phyloP scores from a whole-genome alignment of 2,797 vertebrate species.

The Pseudochromis fuscus region DNA sequence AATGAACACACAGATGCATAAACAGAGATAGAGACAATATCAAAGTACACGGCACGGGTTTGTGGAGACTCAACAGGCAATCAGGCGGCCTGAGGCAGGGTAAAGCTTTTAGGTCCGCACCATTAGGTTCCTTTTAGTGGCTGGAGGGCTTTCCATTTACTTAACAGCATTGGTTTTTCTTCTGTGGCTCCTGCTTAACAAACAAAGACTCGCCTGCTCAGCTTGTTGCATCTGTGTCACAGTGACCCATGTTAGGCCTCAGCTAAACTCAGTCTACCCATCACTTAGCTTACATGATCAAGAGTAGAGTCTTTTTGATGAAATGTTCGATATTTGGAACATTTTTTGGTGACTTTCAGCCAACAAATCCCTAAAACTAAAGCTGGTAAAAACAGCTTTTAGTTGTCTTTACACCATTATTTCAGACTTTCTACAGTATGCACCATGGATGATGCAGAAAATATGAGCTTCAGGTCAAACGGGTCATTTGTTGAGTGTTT shows the following conservation, averaged over 20 bases:
- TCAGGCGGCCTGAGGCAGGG: constrained; percentile 18
- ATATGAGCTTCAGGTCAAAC: background rate
- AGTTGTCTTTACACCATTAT: too few relatives aligned
- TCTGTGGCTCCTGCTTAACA: constrained; percentile 15
- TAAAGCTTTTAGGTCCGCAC: constrained; percentile 63
- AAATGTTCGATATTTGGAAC: too few relatives aligned
- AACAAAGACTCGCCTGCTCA: constrained; percentile 21
- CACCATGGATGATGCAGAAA: background rate
- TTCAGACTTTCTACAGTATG: too few relatives aligned
- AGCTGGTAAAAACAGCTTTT: too few relatives aligned
- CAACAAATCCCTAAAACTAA: too few relatives aligned
- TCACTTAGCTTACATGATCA: too few relatives aligned
- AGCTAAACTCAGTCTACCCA: too few relatives aligned
- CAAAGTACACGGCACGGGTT: background rate
- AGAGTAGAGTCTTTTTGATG: too few relatives aligned
- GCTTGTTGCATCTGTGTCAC: constrained; percentile 19
- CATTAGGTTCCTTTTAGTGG: constrained; percentile 70
- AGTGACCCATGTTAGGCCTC: background rate
- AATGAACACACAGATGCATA: constrained; percentile 19
- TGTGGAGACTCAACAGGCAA: constrained; percentile 24
- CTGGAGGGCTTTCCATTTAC: constrained; percentile 45
- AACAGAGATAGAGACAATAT: background rate
- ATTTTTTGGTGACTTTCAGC: too few relatives aligned
- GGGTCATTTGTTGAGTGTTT: too few relatives aligned
- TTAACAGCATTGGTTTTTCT: constrained; percentile 34